These are phyloP conservation scores for Parnassius smintheus DNA, from an alignment of 2,888 invertebrate species.

Conservation along the genomic window DNA sequence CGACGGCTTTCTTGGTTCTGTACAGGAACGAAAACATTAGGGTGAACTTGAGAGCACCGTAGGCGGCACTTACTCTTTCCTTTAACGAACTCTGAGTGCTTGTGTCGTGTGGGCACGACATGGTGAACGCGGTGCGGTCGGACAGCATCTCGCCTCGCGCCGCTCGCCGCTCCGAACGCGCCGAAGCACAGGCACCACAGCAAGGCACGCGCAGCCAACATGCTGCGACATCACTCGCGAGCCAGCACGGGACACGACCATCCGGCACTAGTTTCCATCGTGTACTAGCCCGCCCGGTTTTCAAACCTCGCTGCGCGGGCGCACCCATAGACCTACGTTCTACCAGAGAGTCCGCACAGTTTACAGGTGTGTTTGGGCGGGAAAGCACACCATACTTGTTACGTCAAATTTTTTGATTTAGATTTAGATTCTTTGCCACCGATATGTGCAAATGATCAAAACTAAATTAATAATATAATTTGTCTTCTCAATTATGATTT, in stretches of 20 bases:
- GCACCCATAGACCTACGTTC: slow-evolving; percentile 53
- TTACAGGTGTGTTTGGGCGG: slow-evolving; percentile 42
- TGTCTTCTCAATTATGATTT: too few relatives aligned
- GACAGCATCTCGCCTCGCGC: slow-evolving; percentile 34
- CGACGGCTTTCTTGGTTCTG: background rate
- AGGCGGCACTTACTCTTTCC: slow-evolving; percentile 86
- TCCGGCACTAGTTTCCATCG: slow-evolving; percentile 68
- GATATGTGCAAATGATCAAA: too few relatives aligned
- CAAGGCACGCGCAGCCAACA: slow-evolving; percentile 67
- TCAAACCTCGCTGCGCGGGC: slow-evolving; percentile 60
- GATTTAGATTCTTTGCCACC: too few relatives aligned
- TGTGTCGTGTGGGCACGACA: slow-evolving; percentile 57
- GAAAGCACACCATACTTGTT: slow-evolving; percentile 34
- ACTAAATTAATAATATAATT: too few relatives aligned
- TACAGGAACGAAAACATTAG: slow-evolving; percentile 16
- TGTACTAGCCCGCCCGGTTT: slow-evolving; percentile 67
- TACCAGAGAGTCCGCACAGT: slow-evolving; percentile 36
- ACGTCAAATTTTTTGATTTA: background rate
- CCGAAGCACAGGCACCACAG: slow-evolving; percentile 66
- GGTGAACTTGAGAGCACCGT: slow-evolving; percentile 39
- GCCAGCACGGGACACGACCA: slow-evolving; percentile 60
- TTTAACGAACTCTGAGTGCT: slow-evolving; percentile 86
- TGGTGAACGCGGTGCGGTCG: slow-evolving; percentile 60
- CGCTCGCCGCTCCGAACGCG: slow-evolving; percentile 43
- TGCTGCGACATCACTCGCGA: slow-evolving; percentile 77